Percentiles rank a stretch among this genome's conserved stretches.
Evolutionary conservation across 2,113 vertebrate species (phyloP).

Genomic region (Trinectes maculatus): DNA sequence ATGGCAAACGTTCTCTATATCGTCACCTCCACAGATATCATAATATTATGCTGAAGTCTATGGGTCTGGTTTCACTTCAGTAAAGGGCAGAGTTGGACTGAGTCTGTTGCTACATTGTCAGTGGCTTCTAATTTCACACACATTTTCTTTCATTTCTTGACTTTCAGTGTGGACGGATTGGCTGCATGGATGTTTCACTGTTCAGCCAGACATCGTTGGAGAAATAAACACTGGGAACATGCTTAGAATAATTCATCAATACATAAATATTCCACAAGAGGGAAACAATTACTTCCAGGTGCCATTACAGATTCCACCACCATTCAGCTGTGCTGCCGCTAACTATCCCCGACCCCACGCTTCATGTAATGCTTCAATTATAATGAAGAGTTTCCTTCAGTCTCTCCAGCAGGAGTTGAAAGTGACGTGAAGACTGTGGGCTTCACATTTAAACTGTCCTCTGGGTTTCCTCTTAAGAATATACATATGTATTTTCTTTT

Average conservation of each 20-base stretch:
- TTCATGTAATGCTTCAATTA: constrained; percentile 38
- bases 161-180: constrained; percentile 14
- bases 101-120: constrained; percentile 28
- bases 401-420: constrained; percentile 41
- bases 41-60: constrained; percentile 66
- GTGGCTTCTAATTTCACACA: constrained; percentile 20
- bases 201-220: constrained; percentile 53
- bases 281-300: constrained; percentile 77
- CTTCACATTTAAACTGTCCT: constrained; percentile 43
- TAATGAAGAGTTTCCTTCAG: constrained; percentile 43
- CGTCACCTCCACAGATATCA: no score
- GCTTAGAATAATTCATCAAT: constrained; percentile 72
- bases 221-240: constrained; percentile 69
- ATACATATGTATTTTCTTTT: constrained; percentile 20
- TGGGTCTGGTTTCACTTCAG: constrained; percentile 24
- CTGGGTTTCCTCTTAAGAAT: constrained; percentile 21
- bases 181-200: constrained; percentile 32
- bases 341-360: constrained; percentile 33
- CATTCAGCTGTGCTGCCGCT: constrained; percentile 39
- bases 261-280: constrained; percentile 67
- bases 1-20: no score
- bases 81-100: constrained; percentile 17
- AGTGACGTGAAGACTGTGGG: constrained; percentile 28
- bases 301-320: constrained; percentile 47
- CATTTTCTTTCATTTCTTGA: constrained; percentile 11